phyloP scores from a whole-genome alignment of 2,888 invertebrate species.

The Andrena marginata region DNA sequence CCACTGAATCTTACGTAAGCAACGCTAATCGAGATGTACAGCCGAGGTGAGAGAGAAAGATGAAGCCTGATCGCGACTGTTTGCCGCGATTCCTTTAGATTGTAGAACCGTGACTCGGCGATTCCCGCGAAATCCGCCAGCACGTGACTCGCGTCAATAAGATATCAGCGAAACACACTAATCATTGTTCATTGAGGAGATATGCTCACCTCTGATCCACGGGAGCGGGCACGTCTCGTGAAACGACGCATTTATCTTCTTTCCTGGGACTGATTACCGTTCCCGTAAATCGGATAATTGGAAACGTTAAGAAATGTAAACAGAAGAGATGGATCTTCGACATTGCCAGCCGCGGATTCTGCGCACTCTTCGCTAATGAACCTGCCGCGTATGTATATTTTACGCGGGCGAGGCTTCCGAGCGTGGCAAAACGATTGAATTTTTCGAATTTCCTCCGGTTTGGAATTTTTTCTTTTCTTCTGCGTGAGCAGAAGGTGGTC shows the following conservation, averaged over 20 bases:
- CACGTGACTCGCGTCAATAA: conserved; percentile 66
- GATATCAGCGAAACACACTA: conserved; percentile 60
- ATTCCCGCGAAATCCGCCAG: conserved; percentile 39
- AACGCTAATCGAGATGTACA: conserved; percentile 33
- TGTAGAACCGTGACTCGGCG: conserved; percentile 60
- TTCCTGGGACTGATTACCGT: conserved; percentile 62
- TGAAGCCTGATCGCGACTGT: conserved; percentile 21
- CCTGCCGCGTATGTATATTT: background rate
- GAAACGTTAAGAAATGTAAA: conserved; percentile 44
- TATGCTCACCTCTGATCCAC: conserved; percentile 49
- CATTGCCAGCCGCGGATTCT: conserved; percentile 18
- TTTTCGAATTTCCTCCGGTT: background rate
- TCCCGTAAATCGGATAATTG: conserved; percentile 53
- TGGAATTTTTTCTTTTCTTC: background rate
- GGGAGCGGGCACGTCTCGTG: conserved; percentile 29
- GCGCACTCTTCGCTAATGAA: conserved; percentile 36
- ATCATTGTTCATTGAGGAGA: conserved; percentile 66
- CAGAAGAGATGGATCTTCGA: conserved; percentile 17
- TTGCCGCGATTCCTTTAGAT: conserved; percentile 59
- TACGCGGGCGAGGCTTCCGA: no score
- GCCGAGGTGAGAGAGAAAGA: background rate
- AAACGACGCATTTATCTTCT: conserved; percentile 59
- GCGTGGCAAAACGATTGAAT: background rate
- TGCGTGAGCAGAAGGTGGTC: background rate
- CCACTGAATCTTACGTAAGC: conserved; percentile 57